These are phyloP conservation scores for Brachionus angularis DNA, from an alignment of 1,140 invertebrate genomes.

Conservation along the genomic window DNA sequence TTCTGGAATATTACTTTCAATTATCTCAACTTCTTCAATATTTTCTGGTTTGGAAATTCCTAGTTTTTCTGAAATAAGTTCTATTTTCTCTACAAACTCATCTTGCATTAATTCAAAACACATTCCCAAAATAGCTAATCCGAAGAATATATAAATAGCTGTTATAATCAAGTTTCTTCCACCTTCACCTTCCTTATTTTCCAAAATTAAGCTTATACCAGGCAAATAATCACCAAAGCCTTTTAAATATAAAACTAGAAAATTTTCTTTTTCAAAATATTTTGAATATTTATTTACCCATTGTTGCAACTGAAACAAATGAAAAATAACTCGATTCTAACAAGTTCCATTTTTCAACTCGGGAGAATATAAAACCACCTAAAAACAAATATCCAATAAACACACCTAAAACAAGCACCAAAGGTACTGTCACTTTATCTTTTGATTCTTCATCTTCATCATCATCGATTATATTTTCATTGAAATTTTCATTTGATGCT, in stretches of 20 bases:
- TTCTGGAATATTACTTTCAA: too few relatives aligned
- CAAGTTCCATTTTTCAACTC: constrained; percentile 13
- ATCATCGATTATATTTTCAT: constrained; percentile 35
- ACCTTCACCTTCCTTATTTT: constrained; percentile 27
- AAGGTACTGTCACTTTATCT: constrained; percentile 7
- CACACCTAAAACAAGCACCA: not conserved
- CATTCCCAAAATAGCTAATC: constrained; percentile 39
- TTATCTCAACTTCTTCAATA: not conserved
- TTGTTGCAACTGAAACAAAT: constrained; percentile 23
- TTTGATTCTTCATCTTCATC: constrained; percentile 4
- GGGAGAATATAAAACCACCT: not conserved
- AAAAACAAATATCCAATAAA: too few relatives aligned
- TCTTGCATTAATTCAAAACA: constrained; percentile 44
- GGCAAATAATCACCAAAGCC: constrained; percentile 45
- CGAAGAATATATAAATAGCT: constrained; percentile 31
- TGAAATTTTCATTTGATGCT: too few relatives aligned
- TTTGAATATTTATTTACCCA: not conserved
- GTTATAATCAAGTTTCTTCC: constrained; percentile 13
- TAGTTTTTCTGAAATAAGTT: not conserved
- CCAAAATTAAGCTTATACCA: constrained; percentile 4
- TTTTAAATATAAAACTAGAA: not conserved
- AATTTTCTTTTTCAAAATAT: not conserved
- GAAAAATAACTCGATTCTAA: not conserved
- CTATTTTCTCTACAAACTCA: constrained; percentile 15
- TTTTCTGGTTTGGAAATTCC: constrained; percentile 7